Conservation (phyloP, 2,888 invertebrate species). For the Carpatolechia fugitivella region DNA sequence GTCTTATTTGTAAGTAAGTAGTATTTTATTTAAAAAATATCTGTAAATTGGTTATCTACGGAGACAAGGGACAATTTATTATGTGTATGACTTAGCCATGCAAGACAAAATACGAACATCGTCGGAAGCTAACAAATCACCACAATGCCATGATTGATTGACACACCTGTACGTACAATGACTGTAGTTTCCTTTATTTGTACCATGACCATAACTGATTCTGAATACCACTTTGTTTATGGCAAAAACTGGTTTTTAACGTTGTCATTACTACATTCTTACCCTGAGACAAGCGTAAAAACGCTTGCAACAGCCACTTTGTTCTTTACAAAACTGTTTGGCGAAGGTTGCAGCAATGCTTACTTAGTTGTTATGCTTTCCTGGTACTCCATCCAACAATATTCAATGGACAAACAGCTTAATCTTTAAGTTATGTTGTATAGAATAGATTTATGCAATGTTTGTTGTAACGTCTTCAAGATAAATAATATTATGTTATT, state of each 20-base stretch:
- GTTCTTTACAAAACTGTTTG: constrained; percentile 24
- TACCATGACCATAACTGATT: constrained; percentile 9
- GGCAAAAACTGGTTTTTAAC: not conserved
- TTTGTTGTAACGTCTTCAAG: not conserved
- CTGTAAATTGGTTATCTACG: too few species aligned
- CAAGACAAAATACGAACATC: not conserved
- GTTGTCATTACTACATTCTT: not conserved
- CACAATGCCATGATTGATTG: not conserved
- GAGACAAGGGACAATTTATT: too few species aligned
- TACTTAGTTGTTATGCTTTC: constrained; percentile 25
- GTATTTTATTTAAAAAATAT: too few species aligned
- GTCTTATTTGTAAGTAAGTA: too few species aligned
- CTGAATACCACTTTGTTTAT: constrained; percentile 5
- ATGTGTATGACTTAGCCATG: not conserved
- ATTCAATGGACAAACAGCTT: constrained; percentile 22
- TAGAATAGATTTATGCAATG: not conserved
- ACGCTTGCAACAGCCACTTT: not conserved
- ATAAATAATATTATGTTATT: not conserved
- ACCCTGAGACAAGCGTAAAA: not conserved
- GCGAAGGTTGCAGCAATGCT: constrained; percentile 20
- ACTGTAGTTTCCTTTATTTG: constrained; percentile 2
- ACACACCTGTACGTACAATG: constrained; percentile 8
- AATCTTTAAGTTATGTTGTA: constrained; percentile 21
- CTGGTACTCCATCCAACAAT: constrained; percentile 24
- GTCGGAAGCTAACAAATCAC: not conserved